Percentiles rank a stretch among this genome's conserved stretches.
These are phyloP conservation scores for Drosophila watanabei DNA, from an alignment of 1,140 invertebrate species.

Conservation along the genomic window DNA sequence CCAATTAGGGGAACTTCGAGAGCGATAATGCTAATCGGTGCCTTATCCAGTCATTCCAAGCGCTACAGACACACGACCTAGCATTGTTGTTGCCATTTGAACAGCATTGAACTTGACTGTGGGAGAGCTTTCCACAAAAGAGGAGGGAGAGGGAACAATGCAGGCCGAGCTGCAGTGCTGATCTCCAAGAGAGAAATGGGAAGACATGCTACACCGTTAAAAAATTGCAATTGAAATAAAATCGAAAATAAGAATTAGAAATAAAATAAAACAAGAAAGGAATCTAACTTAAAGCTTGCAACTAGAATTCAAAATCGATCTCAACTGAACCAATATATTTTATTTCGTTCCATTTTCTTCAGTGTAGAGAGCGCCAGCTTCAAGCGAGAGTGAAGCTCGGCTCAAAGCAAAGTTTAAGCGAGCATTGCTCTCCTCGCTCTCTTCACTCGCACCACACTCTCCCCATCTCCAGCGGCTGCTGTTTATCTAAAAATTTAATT, in stretches of 20 bases:
- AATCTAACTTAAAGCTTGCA: background rate
- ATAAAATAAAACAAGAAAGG: background rate
- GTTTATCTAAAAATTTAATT: slow-evolving; percentile 52
- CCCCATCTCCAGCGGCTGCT: background rate
- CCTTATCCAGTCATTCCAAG: slow-evolving; percentile 6
- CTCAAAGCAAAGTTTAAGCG: slow-evolving; percentile 2
- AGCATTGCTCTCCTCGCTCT: slow-evolving; percentile 10
- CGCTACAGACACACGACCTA: background rate
- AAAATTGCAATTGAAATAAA: background rate
- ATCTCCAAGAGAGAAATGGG: background rate
- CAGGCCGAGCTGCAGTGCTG: slow-evolving; percentile 18
- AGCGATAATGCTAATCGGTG: slow-evolving; percentile 17
- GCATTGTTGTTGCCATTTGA: slow-evolving; percentile 5
- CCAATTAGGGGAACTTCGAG: slow-evolving; percentile 13
- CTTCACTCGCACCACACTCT: background rate
- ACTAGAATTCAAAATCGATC: background rate
- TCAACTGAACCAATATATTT: background rate
- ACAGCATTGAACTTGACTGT: slow-evolving; percentile 71
- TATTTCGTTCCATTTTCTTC: background rate
- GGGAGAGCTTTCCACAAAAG: slow-evolving; percentile 19
- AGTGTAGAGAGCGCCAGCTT: slow-evolving; percentile 7
- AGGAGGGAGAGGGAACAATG: background rate
- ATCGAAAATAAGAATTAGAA: background rate
- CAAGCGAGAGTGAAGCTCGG: slow-evolving; percentile 33
- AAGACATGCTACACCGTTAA: background rate